Percentiles rank a stretch among this genome's conserved stretches.
phyloP scores from a whole-genome alignment of 2,797 vertebrate genomes.

The Tamandua tetradactyla region DNA sequence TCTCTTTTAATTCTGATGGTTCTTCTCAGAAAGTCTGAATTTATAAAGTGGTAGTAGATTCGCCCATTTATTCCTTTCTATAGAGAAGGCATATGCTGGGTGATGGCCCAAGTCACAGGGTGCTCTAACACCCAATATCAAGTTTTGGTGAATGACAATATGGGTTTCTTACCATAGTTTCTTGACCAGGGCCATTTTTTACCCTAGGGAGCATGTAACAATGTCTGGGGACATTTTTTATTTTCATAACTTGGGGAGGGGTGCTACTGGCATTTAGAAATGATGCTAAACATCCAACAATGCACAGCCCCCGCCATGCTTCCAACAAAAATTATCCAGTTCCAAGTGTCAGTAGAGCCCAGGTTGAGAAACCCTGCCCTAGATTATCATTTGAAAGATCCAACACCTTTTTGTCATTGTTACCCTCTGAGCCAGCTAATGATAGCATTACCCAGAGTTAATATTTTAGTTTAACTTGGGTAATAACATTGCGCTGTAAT shows the following conservation, averaged over 20 bases:
- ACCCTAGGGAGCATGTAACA: background rate
- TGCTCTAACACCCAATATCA: background rate
- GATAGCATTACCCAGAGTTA: background rate
- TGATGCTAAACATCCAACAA: accelerated
- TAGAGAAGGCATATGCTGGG: background rate
- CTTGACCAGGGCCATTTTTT: background rate
- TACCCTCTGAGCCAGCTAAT: background rate
- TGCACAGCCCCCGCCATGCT: background rate
- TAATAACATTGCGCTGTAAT: background rate
- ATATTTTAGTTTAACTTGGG: background rate
- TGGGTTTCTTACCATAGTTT: accelerated
- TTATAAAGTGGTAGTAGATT: accelerated
- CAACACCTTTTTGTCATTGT: background rate
- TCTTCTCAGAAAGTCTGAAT: background rate
- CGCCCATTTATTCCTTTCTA: accelerated
- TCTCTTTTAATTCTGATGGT: background rate
- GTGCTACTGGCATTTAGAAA: accelerated
- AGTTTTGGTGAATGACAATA: too few relatives aligned
- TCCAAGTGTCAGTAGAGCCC: accelerated
- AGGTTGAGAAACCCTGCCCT: background rate
- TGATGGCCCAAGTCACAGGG: accelerated
- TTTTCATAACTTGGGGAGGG: accelerated
- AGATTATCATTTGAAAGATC: background rate
- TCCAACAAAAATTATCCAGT: accelerated
- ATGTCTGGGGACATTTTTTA: background rate